phyloP scores from a whole-genome alignment of 2,113 vertebrate species.

The Pelmatolapia mariae region DNA sequence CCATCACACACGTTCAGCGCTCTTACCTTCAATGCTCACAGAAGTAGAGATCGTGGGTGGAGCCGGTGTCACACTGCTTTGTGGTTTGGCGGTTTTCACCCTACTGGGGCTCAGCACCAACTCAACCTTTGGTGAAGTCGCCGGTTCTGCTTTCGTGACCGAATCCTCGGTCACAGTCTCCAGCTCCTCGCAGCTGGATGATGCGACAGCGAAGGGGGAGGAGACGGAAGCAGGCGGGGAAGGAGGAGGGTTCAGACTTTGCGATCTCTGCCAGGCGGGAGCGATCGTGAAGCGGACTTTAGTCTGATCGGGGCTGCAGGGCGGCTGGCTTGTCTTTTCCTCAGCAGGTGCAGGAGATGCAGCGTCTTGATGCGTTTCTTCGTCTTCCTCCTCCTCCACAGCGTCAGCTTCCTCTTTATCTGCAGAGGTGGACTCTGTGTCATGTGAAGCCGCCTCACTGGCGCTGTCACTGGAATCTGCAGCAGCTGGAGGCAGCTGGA shows the following conservation, averaged over 20 bases:
- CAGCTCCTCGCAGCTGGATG: slow-evolving; percentile 45
- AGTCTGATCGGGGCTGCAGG: slow-evolving; percentile 1
- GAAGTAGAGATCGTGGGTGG: background rate
- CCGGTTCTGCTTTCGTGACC: background rate
- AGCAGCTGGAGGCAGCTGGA: background rate
- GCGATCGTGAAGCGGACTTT: slow-evolving; percentile 64
- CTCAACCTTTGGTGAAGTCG: background rate
- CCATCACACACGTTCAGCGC: background rate
- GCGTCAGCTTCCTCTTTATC: background rate
- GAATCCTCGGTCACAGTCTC: background rate
- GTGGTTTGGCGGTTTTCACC: slow-evolving; percentile 1
- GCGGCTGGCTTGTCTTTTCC: background rate
- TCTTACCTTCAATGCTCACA: slow-evolving; percentile 15
- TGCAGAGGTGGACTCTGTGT: background rate
- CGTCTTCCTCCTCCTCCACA: background rate
- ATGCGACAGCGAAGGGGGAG: background rate
- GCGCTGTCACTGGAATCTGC: background rate
- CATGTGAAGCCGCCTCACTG: background rate
- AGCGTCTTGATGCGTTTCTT: background rate
- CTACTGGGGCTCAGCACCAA: background rate
- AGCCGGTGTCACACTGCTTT: background rate
- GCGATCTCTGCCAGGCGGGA: slow-evolving; percentile 74
- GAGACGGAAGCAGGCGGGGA: background rate
- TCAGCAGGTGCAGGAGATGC: background rate
- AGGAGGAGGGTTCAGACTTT: slow-evolving; percentile 3